Evolutionary conservation across 2,888 invertebrate species (phyloP), one percentile per base, ranked within the genome.

Genomic region (Acronicta aceris): DNA sequence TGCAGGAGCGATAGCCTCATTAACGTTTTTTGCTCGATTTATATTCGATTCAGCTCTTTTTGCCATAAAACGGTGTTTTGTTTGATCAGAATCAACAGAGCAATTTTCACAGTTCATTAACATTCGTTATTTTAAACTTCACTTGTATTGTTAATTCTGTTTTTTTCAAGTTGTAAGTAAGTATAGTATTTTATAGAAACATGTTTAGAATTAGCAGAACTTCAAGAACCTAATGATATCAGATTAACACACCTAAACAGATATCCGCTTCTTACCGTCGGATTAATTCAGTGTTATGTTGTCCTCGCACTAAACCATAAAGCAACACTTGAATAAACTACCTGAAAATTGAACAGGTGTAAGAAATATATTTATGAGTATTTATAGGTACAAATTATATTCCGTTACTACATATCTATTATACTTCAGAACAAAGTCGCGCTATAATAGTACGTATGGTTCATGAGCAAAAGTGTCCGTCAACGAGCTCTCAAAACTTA

Each of bases 1-100:
- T 63, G 45, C 65, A 69, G 71, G 53, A 71, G 48, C 63, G 56
- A 59, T 71, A 59, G 53, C 74, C 64, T 70, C 76, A 76, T 71
- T 81, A 54, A 66, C 61, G 56, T 61, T 56, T 59, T 72, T 41
- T 41, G 25, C 42, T 59, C 49, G 15, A 61, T 61, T 75, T 51
- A 46, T 51, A 55, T 59, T 65, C 46, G 43, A 55, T 59, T 56
- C 41, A 42, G 60, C 38, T 58, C 21, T 74, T 70, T 68, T 71
- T 41, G 16, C 33, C 8, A 21, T 55, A 65, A 48, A 49, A 33
- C 36, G 40, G 13, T 71, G 58, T 61, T 72, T 65, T 61, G 27
- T 72, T 72, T 61, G 27, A 45, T 55, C 60, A 21, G n/a, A 60
- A 47, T 71, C 45, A 45, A 54, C 51, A 46, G 12, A 57, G 16